phyloP scores from a whole-genome alignment of 1,140 invertebrate species.

The Hermatobates lingyangjiaoensis region DNA sequence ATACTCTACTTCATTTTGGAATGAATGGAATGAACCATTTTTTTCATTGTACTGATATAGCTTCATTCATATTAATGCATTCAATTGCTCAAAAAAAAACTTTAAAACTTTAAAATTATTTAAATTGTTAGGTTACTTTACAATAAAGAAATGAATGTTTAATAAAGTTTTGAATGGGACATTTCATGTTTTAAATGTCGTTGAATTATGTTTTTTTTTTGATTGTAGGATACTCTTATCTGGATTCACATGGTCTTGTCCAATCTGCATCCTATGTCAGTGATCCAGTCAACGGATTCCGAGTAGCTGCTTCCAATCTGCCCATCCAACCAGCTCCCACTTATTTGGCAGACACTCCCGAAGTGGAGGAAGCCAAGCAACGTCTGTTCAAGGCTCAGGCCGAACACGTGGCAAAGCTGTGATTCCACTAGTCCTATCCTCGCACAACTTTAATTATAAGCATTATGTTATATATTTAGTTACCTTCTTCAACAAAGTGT shows the following conservation, averaged over 20 bases:
- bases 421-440: not conserved
- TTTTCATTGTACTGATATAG: too few relatives aligned
- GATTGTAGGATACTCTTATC: constrained; percentile 34
- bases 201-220: too few relatives aligned
- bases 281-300: constrained; percentile 42
- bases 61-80: too few relatives aligned
- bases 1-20: too few relatives aligned
- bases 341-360: constrained; percentile 35
- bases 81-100: too few relatives aligned
- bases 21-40: too few relatives aligned
- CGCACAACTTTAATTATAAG: not conserved
- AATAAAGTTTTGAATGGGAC: too few relatives aligned
- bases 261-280: constrained; percentile 45
- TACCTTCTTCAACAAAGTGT: not conserved
- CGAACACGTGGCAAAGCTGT: constrained; percentile 8
- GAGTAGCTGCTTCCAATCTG: constrained; percentile 39
- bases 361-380: constrained; percentile 36
- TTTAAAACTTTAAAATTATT: too few relatives aligned
- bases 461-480: not conserved
- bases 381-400: constrained; percentile 26
- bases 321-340: constrained; percentile 16
- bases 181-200: too few relatives aligned
- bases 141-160: too few relatives aligned
- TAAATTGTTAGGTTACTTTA: too few relatives aligned
- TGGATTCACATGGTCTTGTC: constrained; percentile 43